Base-by-base conservation (phyloP, 2,888 invertebrate species). In the Ypsolopha sequella region DNA sequence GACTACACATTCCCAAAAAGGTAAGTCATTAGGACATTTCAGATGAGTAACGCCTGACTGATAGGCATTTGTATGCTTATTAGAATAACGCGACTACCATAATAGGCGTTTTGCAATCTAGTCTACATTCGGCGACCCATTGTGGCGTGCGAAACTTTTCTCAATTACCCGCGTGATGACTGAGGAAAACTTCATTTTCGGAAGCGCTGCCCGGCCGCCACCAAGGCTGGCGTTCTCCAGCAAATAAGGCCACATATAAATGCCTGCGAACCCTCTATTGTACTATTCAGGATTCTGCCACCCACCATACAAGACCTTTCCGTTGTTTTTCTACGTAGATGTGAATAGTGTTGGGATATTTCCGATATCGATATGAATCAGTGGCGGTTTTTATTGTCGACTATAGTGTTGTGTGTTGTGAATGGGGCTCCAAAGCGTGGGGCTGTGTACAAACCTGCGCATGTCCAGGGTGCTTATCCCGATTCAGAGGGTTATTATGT, bases 221-320 rank as follows among this genome's bases (percentile, higher is more conserved):
- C 70, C 82, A 84, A 84, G 84, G 82, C 75, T 77, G 59, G 60
- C 60, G 57, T 62, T 62, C 63, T 53, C 61, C 59, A 48, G 53
- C 66, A 63, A 81, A 80, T 84, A 77, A 82, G 85, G 82, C 81
- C 78, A 80, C 70, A 75, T 86, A 85, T 86, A 86, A 85, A 79
- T 76, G 75, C 70, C 62, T 75, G 79, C 68, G 70, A 70, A 78
- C 77, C 76, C 72, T 67, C 65, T 55, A 67, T 71, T 70, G 70
- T 70, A 59, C 56, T 80, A 85, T 73, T 85, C 72, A 72, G 75
- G 76, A 73, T 68, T 65, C 61, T 58, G 66, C 60, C 66, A 61
- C 59, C 62, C 60, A 53, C 62, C 60, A 58, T 60, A 61, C 56
- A 64, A 66, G 78, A 70, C 73, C 82, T 71, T 59, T 70, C 48